Evolutionary conservation across 2,888 invertebrate genomes (phyloP), one percentile per base, ranked within the genome.

Genomic region (Achlya flavicornis): DNA sequence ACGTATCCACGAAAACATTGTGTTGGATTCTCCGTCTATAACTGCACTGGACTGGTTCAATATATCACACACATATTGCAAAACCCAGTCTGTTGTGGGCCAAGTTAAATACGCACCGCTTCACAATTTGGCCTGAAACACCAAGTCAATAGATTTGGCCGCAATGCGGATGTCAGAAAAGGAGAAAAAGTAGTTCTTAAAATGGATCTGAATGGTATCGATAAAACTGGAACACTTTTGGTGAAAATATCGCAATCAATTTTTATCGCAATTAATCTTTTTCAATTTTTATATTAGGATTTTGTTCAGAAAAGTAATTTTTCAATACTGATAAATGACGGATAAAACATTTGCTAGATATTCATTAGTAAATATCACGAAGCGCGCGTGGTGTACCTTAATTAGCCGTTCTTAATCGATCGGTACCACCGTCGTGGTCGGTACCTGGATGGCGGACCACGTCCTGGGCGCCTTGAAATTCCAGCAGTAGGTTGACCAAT

Each of bases 151-250:
- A 77, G 74, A 70, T 79, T 73, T 72, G 70, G 71, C 73, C 78
- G 83, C 83, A 83, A 73, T 81, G 83, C 80, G 74, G 82, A 79
- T 76, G 69, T 71, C 66, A 60, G 43, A 60, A 43, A 59, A 48
- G 16, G 16, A 59, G 59, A 60, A 58, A 26, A 1, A 35, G 12
- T 41, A 6, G 4, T 60, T 60, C 19, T 26, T 41, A 4, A 26
- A 12, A 60, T 43, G 26, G 26, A 33, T 41, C 32, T 10, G 16
- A 59, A 41, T 59, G 16, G 16, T 19, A 11, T 41, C 38, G 19
- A 60, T 60, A 60, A 58, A 58, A 33, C 11, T 38, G 6, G 43
- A 41, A 10, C 26, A 12, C 12, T 41, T 41, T 16, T 4, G 12
- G 7, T 59, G 38, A 59, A 38, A 60, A 43, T 43, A 41, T 60